A percentile compares a stretch with the other conserved stretches of the same genome.
These are phyloP conservation scores for Acronicta leporina DNA, from an alignment of 2,888 invertebrate species.

Conservation along the genomic window DNA sequence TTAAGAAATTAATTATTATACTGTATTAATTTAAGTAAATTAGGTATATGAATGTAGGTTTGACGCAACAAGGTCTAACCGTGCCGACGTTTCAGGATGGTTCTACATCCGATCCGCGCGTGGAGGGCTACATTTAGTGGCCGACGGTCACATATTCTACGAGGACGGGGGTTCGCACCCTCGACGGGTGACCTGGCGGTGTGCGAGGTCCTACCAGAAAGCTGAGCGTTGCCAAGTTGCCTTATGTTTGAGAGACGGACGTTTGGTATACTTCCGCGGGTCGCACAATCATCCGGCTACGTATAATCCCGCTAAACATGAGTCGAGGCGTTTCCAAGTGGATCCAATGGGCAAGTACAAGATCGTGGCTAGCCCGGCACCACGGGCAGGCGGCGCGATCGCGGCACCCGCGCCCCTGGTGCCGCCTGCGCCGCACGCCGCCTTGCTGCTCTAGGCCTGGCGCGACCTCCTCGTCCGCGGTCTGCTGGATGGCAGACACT, in stretches of 20 bases:
- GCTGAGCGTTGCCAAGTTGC: constrained; percentile 86
- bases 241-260: constrained; percentile 83
- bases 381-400: constrained; percentile 57
- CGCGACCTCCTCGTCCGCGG: constrained; percentile 88
- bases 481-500: constrained; percentile 78
- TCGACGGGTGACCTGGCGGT: constrained; percentile 85
- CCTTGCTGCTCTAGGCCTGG: constrained; percentile 86
- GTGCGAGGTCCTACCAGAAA: constrained; percentile 86
- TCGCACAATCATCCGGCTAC: constrained; percentile 84
- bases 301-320: constrained; percentile 83
- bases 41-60: constrained; percentile 6
- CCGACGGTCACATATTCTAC: constrained; percentile 85
- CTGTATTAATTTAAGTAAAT: constrained; percentile 32
- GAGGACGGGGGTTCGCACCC: constrained; percentile 86
- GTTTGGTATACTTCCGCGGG: constrained; percentile 84
- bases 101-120: constrained; percentile 86
- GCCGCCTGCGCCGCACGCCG: constrained; percentile 79
- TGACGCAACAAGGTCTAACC: constrained; percentile 52
- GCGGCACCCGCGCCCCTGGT: constrained; percentile 67
- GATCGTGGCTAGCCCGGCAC: constrained; percentile 75
- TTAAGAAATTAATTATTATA: constrained; percentile 16
- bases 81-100: constrained; percentile 79
- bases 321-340: constrained; percentile 82
- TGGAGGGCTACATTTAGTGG: constrained; percentile 84
- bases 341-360: constrained; percentile 87